Evolutionary conservation across 2,797 vertebrate genomes (phyloP), one percentile per base, ranked within the genome.

Genomic region (Anableps anableps): DNA sequence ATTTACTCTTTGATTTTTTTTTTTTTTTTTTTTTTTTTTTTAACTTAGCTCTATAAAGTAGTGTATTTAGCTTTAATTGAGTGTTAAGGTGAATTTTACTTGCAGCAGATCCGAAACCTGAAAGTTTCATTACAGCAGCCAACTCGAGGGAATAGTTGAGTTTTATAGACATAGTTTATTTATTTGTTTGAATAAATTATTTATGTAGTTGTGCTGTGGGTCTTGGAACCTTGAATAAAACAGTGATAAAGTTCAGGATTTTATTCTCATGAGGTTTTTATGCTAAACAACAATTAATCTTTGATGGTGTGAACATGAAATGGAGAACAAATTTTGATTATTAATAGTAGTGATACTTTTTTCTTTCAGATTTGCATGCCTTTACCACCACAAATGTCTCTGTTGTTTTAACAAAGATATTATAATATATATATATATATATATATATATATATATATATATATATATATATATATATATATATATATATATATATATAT

Each of bases 181-280:
- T 80, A 86, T 90, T 77, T 75, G 19, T 66, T 87, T 90, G 80
- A 85, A 83, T 74, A 78, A 85, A 84, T 84, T 83, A 86, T 90
- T 85, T 85, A 85, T 85, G 79, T 43, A 70, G 14, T 55, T 48
- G 60, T 90, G 82, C 75, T 78, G 68, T 64, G 19, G 64, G 19
- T 50, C 31, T 68, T 72, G 9, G 36, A 26, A 75, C 55, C 45
- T 74, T 74, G 55, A 78, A 34, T 85, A 50, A 86, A 79, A 80
- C 14, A 29, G 76, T 43, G 55, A 72, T 72, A 60, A 72, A 34
- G 43, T 62, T 4, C 19, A 76, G 13, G 19, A 62, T 80, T 55
- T 50, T 48, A 45, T 66, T 80, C 83, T 34, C 62, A 45, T 3
- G 0, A 45, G 38, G 78, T 86, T 86, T 68, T 81, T 85, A 81